Percentiles rank a stretch among this genome's conserved stretches.
Evolutionary conservation across 2,113 vertebrate genomes (phyloP).

Genomic region (Pollimyrus isidori): DNA sequence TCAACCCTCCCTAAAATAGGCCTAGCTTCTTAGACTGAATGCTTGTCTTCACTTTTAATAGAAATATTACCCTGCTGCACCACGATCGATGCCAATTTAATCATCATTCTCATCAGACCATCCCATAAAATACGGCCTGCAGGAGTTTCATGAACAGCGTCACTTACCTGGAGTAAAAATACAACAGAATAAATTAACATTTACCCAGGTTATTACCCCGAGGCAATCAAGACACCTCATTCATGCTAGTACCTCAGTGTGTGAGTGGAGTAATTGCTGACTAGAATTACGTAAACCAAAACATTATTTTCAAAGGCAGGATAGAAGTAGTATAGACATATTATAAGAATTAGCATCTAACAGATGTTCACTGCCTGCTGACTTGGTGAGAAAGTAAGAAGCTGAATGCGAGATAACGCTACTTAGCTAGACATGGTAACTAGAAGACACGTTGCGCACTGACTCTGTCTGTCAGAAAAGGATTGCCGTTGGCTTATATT

Average conservation of each 20-base stretch:
- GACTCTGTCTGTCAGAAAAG: background rate
- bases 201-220: conserved; percentile 40
- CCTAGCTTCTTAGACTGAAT: background rate
- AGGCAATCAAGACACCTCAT: conserved; percentile 34
- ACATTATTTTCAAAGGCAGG: background rate
- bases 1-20: no score
- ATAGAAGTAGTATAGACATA: background rate
- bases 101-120: background rate
- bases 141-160: background rate
- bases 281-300: background rate
- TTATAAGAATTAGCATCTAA: background rate
- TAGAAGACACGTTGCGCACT: background rate
- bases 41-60: background rate
- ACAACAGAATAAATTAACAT: conserved; percentile 46
- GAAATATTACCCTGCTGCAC: background rate
- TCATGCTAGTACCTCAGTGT: conserved; percentile 18
- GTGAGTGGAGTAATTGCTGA: background rate
- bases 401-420: background rate
- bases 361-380: background rate
- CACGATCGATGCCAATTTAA: background rate
- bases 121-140: background rate
- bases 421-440: background rate
- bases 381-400: background rate
- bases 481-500: background rate
- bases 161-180: background rate